Evolutionary conservation across 2,113 vertebrate genomes (phyloP).

Genomic region (Siniperca chuatsi): DNA sequence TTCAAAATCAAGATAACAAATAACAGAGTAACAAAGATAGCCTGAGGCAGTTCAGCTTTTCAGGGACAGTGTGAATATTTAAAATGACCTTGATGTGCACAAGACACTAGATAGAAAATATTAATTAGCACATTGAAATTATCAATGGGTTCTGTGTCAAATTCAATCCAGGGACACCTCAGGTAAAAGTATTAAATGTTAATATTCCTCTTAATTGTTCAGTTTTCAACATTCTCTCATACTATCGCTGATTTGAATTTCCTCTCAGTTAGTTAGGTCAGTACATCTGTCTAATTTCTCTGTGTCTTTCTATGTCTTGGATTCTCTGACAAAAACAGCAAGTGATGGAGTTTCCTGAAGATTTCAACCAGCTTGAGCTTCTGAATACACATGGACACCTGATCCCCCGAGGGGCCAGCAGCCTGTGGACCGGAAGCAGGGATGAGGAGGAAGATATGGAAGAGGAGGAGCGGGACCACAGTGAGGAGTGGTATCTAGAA

Average conservation of each 20-base stretch:
- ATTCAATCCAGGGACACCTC: background rate
- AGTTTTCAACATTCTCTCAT: background rate
- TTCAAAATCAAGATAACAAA: background rate
- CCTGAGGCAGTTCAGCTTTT: conserved; percentile 9
- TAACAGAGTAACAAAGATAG: background rate
- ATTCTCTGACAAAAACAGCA: background rate
- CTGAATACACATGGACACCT: conserved; percentile 79
- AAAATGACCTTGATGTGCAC: background rate
- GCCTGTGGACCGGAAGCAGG: conserved; percentile 76
- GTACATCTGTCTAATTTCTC: background rate
- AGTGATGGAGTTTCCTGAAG: conserved; percentile 82
- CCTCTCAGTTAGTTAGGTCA: background rate
- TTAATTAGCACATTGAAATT: background rate
- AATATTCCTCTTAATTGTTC: background rate
- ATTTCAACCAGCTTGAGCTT: conserved; percentile 84
- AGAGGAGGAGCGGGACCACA: conserved; percentile 65
- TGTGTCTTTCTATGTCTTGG: background rate
- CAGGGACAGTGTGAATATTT: background rate
- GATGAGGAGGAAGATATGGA: conserved; percentile 64
- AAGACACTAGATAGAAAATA: background rate
- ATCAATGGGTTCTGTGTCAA: background rate
- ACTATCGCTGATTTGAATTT: background rate
- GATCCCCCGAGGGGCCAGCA: conserved; percentile 79
- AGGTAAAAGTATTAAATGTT: background rate
- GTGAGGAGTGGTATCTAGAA: conserved; percentile 80